A percentile compares a stretch with the other conserved stretches of the same genome.
Conservation (phyloP, 2,113 vertebrate genomes). For the Dasyprocta punctata region DNA sequence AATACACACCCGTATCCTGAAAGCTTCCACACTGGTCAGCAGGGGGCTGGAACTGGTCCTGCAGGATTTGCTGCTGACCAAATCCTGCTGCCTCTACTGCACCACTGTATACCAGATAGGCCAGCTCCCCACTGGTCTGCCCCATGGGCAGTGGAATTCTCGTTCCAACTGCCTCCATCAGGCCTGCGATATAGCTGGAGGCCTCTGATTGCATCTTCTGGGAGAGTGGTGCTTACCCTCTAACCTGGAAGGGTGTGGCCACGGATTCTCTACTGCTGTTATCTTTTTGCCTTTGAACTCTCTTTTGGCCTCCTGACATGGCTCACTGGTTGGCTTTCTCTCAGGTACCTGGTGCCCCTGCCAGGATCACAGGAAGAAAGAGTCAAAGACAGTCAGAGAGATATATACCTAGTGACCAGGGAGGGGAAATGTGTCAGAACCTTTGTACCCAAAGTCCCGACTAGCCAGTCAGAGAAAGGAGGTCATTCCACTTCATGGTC, state of each 20-base stretch:
- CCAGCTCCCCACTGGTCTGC: neutral
- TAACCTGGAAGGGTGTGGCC: accelerated
- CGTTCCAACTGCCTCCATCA: neutral
- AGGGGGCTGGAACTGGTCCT: too few relatives aligned
- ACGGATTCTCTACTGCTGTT: too few relatives aligned
- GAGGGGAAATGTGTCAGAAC: neutral
- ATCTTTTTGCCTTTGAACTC: neutral
- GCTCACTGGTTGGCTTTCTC: neutral
- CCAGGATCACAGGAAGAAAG: neutral
- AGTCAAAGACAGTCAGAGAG: neutral
- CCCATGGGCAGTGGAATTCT: neutral
- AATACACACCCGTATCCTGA: neutral
- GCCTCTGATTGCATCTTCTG: neutral
- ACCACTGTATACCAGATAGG: too few relatives aligned
- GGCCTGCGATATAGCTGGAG: accelerated
- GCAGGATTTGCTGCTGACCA: neutral
- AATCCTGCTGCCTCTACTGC: accelerated
- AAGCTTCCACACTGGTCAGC: neutral
- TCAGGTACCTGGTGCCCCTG: neutral
- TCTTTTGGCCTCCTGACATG: neutral
- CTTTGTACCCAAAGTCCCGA: neutral
- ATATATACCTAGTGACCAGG: neutral
- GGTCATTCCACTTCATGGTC: neutral
- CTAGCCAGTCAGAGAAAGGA: too few relatives aligned
- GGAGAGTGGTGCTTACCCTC: neutral